Conservation (phyloP, 2,888 invertebrate species). For the Girardia tigrina region DNA sequence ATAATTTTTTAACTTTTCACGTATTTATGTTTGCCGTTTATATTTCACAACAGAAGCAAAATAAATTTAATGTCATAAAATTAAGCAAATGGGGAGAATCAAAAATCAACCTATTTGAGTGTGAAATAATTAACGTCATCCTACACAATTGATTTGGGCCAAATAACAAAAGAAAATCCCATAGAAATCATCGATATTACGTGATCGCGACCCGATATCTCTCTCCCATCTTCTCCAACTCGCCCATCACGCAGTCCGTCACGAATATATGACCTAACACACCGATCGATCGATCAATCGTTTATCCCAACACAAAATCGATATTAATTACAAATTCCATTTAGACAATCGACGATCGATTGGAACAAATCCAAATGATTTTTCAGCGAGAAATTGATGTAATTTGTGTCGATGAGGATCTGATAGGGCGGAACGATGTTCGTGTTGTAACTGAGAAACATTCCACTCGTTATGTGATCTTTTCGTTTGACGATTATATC, state of each 20-base stretch:
- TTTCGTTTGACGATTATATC: not conserved
- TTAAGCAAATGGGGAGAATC: too few species aligned
- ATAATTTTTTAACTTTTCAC: too few species aligned
- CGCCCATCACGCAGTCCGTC: conserved; percentile 91
- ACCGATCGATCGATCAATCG: not conserved
- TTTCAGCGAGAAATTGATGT: conserved; percentile 92
- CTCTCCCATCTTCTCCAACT: conserved; percentile 84
- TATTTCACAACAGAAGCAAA: too few species aligned
- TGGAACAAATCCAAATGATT: conserved; percentile 88
- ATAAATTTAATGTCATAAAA: too few species aligned
- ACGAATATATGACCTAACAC: conserved; percentile 84
- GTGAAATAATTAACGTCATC: too few species aligned
- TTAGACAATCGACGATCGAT: conserved; percentile 96
- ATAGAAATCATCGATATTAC: too few species aligned
- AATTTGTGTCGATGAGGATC: conserved; percentile 87
- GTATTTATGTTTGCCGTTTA: too few species aligned
- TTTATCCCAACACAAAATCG: not conserved
- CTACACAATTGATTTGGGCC: too few species aligned
- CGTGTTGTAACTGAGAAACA: conserved; percentile 82
- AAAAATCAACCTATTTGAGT: too few species aligned
- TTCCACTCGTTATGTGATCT: not conserved
- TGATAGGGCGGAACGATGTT: conserved; percentile 96
- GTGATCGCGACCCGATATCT: conserved; percentile 84
- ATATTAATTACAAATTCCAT: conserved; percentile 64
- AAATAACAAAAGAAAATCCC: too few species aligned